A percentile compares a stretch with the other conserved stretches of the same genome.
phyloP scores from a whole-genome alignment of 2,113 vertebrate genomes.

The Microtus pennsylvanicus region DNA sequence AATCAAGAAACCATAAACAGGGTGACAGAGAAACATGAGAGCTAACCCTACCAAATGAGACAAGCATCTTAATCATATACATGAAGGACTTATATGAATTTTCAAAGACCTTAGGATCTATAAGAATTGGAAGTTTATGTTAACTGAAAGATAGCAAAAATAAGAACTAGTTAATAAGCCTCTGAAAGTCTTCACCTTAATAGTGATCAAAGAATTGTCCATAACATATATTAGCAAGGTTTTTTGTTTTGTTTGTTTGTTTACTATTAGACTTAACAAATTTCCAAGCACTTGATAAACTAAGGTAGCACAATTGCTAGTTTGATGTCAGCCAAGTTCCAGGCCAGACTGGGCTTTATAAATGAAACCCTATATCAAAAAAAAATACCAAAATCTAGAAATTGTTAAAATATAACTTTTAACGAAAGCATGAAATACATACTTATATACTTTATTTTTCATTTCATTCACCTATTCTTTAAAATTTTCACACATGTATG shows the following conservation, averaged over 20 bases:
- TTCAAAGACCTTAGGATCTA: slow-evolving; percentile 19
- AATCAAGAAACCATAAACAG: slow-evolving; percentile 8
- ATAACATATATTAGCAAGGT: neutral
- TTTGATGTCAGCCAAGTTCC: neutral
- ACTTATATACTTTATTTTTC: neutral
- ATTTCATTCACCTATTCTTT: neutral
- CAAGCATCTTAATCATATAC: neutral
- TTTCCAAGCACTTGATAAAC: neutral
- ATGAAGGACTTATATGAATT: neutral
- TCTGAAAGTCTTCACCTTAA: slow-evolving; percentile 39
- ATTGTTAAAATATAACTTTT: slow-evolving; percentile 39
- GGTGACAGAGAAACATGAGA: neutral
- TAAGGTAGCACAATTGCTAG: neutral
- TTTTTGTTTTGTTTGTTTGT: neutral
- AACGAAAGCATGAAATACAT: neutral
- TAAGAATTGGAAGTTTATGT: slow-evolving; percentile 36
- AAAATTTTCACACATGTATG: too few species aligned
- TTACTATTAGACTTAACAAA: slow-evolving; percentile 28
- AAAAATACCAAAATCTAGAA: neutral
- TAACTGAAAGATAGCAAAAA: slow-evolving; percentile 38
- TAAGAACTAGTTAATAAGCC: neutral
- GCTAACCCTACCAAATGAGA: neutral
- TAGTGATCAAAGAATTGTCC: slow-evolving; percentile 49
- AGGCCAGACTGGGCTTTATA: neutral
- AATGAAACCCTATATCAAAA: neutral